Percentiles rank a stretch among this genome's conserved stretches.
Evolutionary conservation across 2,888 invertebrate species (phyloP).

Genomic region (Tenthredo distinguenda): DNA sequence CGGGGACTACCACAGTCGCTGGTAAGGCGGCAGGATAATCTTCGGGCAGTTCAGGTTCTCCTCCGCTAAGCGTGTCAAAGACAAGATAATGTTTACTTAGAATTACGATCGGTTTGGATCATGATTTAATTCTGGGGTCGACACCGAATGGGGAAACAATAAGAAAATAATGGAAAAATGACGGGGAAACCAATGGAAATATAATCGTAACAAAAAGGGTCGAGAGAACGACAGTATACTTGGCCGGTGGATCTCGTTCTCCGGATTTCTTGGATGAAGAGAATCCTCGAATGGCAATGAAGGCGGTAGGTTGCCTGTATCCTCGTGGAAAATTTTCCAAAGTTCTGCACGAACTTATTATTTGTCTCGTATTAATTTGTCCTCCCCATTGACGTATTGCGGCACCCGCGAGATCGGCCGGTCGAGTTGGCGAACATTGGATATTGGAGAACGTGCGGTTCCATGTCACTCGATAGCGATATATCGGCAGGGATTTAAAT

Average conservation of each 20-base stretch:
- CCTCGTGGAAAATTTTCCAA: constrained; percentile 63
- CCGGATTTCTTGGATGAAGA: constrained; percentile 37
- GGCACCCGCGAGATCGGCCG: background rate
- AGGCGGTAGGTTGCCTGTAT: constrained; percentile 1
- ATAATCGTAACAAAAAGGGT: background rate
- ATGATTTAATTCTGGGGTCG: background rate
- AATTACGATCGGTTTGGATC: background rate
- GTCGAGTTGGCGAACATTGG: constrained; percentile 53
- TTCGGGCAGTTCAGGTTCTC: constrained; percentile 65
- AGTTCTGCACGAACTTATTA: constrained; percentile 66
- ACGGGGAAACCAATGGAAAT: background rate
- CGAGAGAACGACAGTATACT: constrained; percentile 18
- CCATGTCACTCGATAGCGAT: constrained; percentile 65
- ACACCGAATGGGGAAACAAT: background rate
- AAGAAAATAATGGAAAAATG: background rate
- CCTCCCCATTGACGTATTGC: constrained; percentile 57
- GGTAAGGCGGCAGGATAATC: constrained; percentile 81
- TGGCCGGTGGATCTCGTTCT: constrained; percentile 30
- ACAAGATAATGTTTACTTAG: background rate
- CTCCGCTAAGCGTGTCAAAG: constrained; percentile 31
- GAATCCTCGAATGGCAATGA: constrained; percentile 32
- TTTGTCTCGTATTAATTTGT: constrained; percentile 60
- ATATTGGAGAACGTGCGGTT: constrained; percentile 62
- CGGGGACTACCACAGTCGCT: constrained; percentile 95
- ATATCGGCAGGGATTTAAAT: constrained; percentile 65